Base-by-base conservation (phyloP, 2,113 vertebrate species). In the Pelobates fuscus region DNA sequence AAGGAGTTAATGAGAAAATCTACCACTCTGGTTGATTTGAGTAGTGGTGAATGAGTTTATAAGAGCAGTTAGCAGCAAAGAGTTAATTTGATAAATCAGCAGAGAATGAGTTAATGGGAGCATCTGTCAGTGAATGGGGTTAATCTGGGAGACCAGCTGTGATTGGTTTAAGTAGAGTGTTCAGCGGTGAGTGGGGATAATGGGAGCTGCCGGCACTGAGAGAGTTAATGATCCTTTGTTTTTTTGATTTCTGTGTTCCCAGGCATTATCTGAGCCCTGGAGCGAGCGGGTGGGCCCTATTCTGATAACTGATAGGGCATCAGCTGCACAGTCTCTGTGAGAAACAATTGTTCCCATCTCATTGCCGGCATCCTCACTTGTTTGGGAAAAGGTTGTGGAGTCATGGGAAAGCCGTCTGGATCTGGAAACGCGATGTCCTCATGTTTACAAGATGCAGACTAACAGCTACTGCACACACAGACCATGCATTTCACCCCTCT, bases 311-410 rank as follows among this genome's bases (percentile, higher is more conserved):
- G 80, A 85, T 44, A 84, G 80, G 71, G 81, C 82, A 84, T 80
- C 84, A 89, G 88, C 85, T 87, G 84, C 78, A 81, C 79, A 81
- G 83, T 60, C 83, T 84, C 86, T 92, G 90, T 91, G 92, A 94
- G 88, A 91, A 91, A 88, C 89, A 86, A 93, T 90, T 92, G 92
- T 92, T 87, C n/a, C n/a, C n/a, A n/a, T 84, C 66, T 70, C 84
- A 80, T 80, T 85, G 86, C 89, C 83, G 82, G 88, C 41, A 37
- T 85, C 88, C 88, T 85, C 81, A 90, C 82, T 85, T 89, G 81
- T 91, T 93, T 91, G 88, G 89, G 87, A 91, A 94, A 92, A 93
- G 91, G 89, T 88, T 94, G 90, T 81, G 88, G 93, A 94, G 92
- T 93, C 93, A 92, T 92, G 93, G 94, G 93, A 94, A 95, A 91